These are phyloP conservation scores for Adelosebastes latens DNA, from an alignment of 2,797 vertebrate species.

Conservation along the genomic window DNA sequence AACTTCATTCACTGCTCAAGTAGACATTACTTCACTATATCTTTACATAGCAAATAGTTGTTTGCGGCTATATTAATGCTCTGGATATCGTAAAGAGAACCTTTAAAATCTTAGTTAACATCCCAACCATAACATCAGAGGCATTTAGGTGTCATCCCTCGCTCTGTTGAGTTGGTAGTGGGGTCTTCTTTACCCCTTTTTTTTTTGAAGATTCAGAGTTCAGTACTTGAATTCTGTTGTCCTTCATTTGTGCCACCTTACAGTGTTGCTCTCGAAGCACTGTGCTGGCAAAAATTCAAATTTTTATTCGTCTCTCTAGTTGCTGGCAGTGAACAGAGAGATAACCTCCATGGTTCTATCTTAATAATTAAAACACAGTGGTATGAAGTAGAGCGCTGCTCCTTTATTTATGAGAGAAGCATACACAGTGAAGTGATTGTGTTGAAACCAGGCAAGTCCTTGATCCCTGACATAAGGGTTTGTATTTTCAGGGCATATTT, in stretches of 20 bases:
- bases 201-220: slow-evolving; percentile 2
- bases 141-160: neutral
- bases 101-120: neutral
- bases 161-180: neutral
- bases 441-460: slow-evolving; percentile 80
- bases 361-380: slow-evolving; percentile 82
- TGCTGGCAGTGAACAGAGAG: slow-evolving; percentile 71
- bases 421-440: slow-evolving; percentile 78
- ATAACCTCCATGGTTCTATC: slow-evolving; percentile 77
- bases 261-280: slow-evolving; percentile 65
- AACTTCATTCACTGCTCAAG: neutral
- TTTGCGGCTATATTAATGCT: neutral
- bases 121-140: neutral
- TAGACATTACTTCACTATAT: neutral
- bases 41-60: neutral
- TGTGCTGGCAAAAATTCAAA: slow-evolving; percentile 70
- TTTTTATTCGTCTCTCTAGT: slow-evolving; percentile 50
- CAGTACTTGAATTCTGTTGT: slow-evolving; percentile 50
- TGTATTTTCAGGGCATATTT: slow-evolving; percentile 79
- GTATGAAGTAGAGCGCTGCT: slow-evolving; percentile 77
- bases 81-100: neutral
- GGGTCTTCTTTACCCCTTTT: neutral
- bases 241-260: slow-evolving; percentile 67
- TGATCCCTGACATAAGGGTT: slow-evolving; percentile 83
- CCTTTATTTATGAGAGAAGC: slow-evolving; percentile 80